Evolutionary conservation across 2,113 vertebrate species (phyloP).

Genomic region (Acanthochromis polyacanthus): DNA sequence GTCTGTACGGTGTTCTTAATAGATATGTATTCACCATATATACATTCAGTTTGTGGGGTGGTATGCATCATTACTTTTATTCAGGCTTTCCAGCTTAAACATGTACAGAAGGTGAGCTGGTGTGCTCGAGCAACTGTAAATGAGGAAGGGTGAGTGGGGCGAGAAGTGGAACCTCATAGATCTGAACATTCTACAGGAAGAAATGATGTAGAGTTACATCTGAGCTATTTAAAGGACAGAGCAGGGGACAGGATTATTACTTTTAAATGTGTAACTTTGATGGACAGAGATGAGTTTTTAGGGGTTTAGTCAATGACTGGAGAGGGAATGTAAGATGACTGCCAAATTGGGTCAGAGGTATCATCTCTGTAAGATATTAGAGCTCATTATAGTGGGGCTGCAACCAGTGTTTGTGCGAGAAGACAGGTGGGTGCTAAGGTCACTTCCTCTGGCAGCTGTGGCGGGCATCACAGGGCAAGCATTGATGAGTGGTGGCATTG

Average conservation of each 20-base stretch:
- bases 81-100: neutral
- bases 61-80: no score
- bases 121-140: neutral
- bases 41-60: no score
- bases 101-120: neutral
- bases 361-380: constrained; percentile 63
- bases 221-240: no score
- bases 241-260: no score
- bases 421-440: constrained; percentile 81
- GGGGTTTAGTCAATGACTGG: no score
- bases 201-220: no score
- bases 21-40: no score
- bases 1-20: neutral
- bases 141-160: no score
- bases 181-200: no score
- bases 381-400: constrained; percentile 57
- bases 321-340: constrained; percentile 4
- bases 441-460: constrained; percentile 78
- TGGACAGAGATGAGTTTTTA: no score
- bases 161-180: no score
- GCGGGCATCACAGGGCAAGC: constrained; percentile 66
- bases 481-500: constrained; percentile 75
- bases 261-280: no score
- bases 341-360: constrained; percentile 45
- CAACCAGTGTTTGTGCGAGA: constrained; percentile 57